phyloP scores from a whole-genome alignment of 1,140 invertebrate species.

The Macrocentrus cingulum region DNA sequence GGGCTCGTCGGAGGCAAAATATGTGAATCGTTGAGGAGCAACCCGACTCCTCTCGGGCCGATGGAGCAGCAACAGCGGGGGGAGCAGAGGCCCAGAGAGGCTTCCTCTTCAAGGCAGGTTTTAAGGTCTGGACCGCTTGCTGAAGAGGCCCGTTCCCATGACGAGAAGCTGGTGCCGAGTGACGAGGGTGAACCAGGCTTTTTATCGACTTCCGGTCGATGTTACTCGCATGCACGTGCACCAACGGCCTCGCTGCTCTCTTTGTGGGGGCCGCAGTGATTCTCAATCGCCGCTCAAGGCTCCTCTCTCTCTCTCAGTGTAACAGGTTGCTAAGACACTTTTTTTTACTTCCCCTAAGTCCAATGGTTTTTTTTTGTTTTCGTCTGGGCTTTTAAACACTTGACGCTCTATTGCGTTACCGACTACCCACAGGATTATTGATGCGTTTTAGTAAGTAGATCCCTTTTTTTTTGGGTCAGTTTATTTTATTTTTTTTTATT shows the following conservation, averaged over 20 bases:
- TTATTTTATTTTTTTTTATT: too few species aligned
- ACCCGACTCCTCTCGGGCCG: constrained; percentile 16
- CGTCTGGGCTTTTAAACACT: too few species aligned
- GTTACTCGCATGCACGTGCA: constrained; percentile 57
- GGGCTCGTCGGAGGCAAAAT: constrained; percentile 21
- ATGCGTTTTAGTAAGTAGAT: too few species aligned
- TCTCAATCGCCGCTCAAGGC: constrained; percentile 40
- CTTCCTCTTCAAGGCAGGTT: constrained; percentile 28
- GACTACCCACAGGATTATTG: too few species aligned
- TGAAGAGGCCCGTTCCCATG: constrained; percentile 33
- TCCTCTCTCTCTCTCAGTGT: constrained; percentile 12
- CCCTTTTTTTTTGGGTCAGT: too few species aligned
- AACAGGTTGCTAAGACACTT: constrained; percentile 28
- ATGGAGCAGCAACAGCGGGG: constrained; percentile 36
- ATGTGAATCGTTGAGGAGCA: constrained; percentile 23
- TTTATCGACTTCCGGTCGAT: constrained; percentile 61
- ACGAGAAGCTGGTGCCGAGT: constrained; percentile 46
- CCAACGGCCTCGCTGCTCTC: constrained; percentile 42
- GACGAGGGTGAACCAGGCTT: constrained; percentile 58
- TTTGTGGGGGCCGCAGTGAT: constrained; percentile 46
- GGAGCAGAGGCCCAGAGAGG: constrained; percentile 7
- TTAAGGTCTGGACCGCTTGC: constrained; percentile 25
- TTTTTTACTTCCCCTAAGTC: not conserved
- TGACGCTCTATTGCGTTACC: too few species aligned
- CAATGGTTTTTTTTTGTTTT: too few species aligned